Percentiles rank a stretch among this genome's conserved stretches.
These are phyloP conservation scores for Trogon melanurus DNA, from an alignment of 2,113 vertebrate genomes.

Conservation along the genomic window DNA sequence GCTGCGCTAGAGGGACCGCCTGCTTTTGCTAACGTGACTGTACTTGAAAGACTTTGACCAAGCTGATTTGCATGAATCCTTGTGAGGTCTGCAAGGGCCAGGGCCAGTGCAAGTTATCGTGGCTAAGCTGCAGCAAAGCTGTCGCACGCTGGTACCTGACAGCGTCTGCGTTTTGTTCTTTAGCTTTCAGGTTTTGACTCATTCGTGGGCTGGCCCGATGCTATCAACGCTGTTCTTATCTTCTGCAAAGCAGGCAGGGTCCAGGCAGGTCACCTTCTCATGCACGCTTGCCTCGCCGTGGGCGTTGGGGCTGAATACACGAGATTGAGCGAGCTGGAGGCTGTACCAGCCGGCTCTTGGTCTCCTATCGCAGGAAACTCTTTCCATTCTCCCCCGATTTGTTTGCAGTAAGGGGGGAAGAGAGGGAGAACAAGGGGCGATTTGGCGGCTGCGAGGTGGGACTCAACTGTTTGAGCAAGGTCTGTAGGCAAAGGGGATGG, in stretches of 20 bases:
- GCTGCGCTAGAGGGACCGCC: not conserved
- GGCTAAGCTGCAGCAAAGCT: not conserved
- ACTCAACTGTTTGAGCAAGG: not conserved
- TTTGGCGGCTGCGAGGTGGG: not conserved
- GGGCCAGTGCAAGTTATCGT: fast-evolving
- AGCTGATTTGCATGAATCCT: fast-evolving
- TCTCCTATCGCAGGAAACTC: not conserved
- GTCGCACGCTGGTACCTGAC: not conserved
- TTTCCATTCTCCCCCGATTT: not conserved
- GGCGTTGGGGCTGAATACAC: not conserved
- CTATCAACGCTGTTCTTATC: not conserved
- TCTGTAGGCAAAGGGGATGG: not conserved
- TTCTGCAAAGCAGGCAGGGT: not conserved
- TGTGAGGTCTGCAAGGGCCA: not conserved
- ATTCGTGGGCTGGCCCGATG: not conserved
- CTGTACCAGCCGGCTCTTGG: not conserved
- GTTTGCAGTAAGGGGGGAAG: not conserved
- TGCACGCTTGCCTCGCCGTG: not conserved
- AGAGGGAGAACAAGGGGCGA: not conserved
- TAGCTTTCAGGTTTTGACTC: not conserved
- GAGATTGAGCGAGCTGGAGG: not conserved
- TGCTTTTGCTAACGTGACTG: not conserved
- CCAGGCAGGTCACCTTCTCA: conserved; percentile 1
- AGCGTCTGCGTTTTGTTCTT: not conserved
- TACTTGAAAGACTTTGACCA: fast-evolving